Percentiles rank a stretch among this genome's conserved stretches.
Evolutionary conservation across 2,797 vertebrate genomes (phyloP).

Genomic region (Centroberyx gerrardi): DNA sequence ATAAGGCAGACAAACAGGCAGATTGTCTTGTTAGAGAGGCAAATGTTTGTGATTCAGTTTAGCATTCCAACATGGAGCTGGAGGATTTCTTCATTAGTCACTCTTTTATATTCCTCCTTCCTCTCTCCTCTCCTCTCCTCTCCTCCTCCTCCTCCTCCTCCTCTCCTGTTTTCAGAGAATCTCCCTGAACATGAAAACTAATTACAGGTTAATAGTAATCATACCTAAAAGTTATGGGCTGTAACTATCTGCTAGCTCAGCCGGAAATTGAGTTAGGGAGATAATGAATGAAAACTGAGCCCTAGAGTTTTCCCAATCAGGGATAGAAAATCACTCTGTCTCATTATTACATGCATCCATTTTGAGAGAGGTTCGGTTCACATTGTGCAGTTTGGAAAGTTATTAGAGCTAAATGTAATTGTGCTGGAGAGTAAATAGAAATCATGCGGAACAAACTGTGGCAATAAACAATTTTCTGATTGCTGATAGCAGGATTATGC

Average conservation of each 20-base stretch:
- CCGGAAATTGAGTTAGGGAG: slow-evolving; percentile 62
- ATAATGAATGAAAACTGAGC: slow-evolving; percentile 63
- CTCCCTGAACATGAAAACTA: slow-evolving; percentile 53
- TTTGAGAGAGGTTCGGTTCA: slow-evolving; percentile 15
- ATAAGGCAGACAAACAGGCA: slow-evolving; percentile 52
- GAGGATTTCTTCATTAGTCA: slow-evolving; percentile 37
- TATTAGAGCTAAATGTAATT: slow-evolving; percentile 1
- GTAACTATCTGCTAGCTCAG: slow-evolving; percentile 64
- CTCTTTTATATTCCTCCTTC: slow-evolving; percentile 37
- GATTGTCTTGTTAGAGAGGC: slow-evolving; percentile 42
- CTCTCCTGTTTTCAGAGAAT: slow-evolving; percentile 51
- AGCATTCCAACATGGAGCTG: slow-evolving; percentile 45
- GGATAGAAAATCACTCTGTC: slow-evolving; percentile 28
- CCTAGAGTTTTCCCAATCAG: slow-evolving; percentile 35
- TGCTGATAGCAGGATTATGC: slow-evolving; percentile 13
- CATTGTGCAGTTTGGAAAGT: slow-evolving; percentile 17
- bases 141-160: slow-evolving; percentile 32
- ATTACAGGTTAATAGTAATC: slow-evolving; percentile 78
- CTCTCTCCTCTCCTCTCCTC: slow-evolving; percentile 11
- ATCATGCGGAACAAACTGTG: slow-evolving; percentile 34
- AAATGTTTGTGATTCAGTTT: slow-evolving; percentile 60
- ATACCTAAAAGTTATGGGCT: slow-evolving; percentile 74
- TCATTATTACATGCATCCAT: slow-evolving; percentile 32
- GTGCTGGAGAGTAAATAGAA: slow-evolving; percentile 19
- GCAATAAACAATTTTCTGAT: slow-evolving; percentile 25